These are phyloP conservation scores for Cyclura pinguis DNA, from an alignment of 2,797 vertebrate species.

Conservation along the genomic window DNA sequence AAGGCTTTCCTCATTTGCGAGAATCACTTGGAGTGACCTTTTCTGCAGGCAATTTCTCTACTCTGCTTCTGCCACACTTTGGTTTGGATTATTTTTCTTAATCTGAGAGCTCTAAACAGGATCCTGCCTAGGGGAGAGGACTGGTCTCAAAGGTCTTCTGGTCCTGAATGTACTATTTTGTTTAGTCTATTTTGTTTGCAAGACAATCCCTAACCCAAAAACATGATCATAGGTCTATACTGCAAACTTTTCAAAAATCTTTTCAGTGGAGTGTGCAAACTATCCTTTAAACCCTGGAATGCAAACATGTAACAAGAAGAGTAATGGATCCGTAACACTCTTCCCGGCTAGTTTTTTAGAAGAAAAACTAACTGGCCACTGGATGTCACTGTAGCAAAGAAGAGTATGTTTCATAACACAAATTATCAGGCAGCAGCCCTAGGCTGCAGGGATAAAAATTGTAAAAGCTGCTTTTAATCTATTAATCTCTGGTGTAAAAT, in stretches of 20 bases:
- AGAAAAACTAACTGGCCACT: not conserved
- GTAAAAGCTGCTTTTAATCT: not conserved
- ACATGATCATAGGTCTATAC: not conserved
- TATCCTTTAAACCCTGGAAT: constrained; percentile 53
- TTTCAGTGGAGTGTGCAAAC: constrained; percentile 43
- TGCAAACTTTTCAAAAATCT: constrained; percentile 44
- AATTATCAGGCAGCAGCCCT: constrained; percentile 6
- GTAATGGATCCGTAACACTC: constrained; percentile 11
- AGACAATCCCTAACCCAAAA: constrained; percentile 14
- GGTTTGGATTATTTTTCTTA: not conserved
- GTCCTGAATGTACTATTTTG: constrained; percentile 41
- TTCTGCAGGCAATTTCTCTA: not conserved
- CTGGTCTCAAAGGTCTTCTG: constrained; percentile 42
- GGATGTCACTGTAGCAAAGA: constrained; percentile 45
- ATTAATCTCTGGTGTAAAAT: not conserved
- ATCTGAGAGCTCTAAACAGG: constrained; percentile 6
- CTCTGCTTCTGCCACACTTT: not conserved
- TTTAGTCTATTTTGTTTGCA: constrained; percentile 56
- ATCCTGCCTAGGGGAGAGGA: constrained; percentile 45
- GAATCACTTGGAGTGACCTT: not conserved
- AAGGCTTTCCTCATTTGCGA: not conserved
- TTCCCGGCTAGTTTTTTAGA: not conserved
- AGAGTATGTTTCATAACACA: rapidly evolving
- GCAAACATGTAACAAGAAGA: constrained; percentile 41
- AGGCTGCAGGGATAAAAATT: constrained; percentile 5